phyloP scores from a whole-genome alignment of 1,140 invertebrate genomes.

The Solenopsis fugax region DNA sequence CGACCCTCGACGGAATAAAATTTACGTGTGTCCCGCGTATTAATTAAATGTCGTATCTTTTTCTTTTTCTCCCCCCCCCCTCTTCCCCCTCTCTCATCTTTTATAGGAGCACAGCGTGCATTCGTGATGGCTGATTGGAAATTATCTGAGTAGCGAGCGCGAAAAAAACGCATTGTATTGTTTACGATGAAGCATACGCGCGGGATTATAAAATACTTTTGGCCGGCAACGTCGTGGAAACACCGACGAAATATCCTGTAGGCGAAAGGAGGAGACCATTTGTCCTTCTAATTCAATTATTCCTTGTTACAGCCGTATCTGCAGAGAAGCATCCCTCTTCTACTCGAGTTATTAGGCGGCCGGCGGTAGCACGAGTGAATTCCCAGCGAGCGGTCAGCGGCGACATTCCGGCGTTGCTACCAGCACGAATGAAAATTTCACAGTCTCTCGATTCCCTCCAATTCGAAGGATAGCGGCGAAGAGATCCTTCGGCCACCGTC shows the following conservation, averaged over 20 bases:
- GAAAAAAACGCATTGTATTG: background rate
- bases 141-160: constrained; percentile 12
- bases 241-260: constrained; percentile 11
- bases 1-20: constrained; percentile 74
- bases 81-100: background rate
- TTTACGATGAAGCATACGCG: no score
- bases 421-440: constrained; percentile 74
- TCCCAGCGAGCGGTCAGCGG: constrained; percentile 66
- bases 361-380: constrained; percentile 36
- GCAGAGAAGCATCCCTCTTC: constrained; percentile 46
- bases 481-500: constrained; percentile 36
- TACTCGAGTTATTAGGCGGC: constrained; percentile 67
- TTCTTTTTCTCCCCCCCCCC: background rate
- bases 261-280: constrained; percentile 23
- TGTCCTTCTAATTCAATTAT: constrained; percentile 67
- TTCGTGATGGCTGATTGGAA: constrained; percentile 11
- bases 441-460: constrained; percentile 69
- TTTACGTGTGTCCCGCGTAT: constrained; percentile 75
- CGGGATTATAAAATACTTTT: constrained; percentile 39
- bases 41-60: constrained; percentile 72
- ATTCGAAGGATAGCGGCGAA: constrained; percentile 66
- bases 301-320: constrained; percentile 61
- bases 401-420: constrained; percentile 64
- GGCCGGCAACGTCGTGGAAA: background rate
- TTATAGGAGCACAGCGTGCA: background rate